Evolutionary conservation across 2,113 vertebrate species (phyloP).

Genomic region (Puntigrus tetrazona): DNA sequence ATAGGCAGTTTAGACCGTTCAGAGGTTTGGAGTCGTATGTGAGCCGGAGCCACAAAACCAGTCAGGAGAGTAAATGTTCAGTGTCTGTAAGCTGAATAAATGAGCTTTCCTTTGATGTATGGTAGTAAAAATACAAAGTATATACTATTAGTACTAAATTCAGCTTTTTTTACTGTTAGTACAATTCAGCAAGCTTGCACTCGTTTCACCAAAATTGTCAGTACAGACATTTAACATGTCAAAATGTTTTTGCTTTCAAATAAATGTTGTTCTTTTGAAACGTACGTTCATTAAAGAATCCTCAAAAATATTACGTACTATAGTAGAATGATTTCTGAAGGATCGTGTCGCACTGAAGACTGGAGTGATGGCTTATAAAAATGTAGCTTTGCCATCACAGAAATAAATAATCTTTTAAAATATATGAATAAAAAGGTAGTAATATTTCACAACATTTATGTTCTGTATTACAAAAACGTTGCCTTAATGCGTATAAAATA

Average conservation of each 20-base stretch:
- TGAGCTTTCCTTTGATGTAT: too few relatives aligned
- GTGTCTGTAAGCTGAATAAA: too few relatives aligned
- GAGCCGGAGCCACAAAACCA: too few relatives aligned
- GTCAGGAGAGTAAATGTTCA: too few relatives aligned
- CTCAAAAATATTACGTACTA: not conserved
- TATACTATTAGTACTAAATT: too few relatives aligned
- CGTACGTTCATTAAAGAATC: not conserved
- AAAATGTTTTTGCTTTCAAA: not conserved
- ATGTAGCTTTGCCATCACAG: not conserved
- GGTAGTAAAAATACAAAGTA: too few relatives aligned
- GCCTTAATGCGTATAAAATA: not conserved
- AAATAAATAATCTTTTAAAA: not conserved
- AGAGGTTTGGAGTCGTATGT: not conserved
- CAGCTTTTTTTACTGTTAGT: too few relatives aligned
- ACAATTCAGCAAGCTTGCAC: too few relatives aligned
- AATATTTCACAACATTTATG: not conserved
- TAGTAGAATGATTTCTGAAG: not conserved
- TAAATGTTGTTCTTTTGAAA: not conserved
- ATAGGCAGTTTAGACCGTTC: not conserved
- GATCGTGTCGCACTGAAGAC: not conserved
- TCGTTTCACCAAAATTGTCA: too few relatives aligned
- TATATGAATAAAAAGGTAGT: not conserved
- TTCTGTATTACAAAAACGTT: too few relatives aligned
- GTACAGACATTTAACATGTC: not conserved
- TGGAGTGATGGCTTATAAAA: not conserved